Evolutionary conservation across 2,888 invertebrate species (phyloP), one percentile per base, ranked within the genome.

Genomic region (Nemotelus nigrinus): DNA sequence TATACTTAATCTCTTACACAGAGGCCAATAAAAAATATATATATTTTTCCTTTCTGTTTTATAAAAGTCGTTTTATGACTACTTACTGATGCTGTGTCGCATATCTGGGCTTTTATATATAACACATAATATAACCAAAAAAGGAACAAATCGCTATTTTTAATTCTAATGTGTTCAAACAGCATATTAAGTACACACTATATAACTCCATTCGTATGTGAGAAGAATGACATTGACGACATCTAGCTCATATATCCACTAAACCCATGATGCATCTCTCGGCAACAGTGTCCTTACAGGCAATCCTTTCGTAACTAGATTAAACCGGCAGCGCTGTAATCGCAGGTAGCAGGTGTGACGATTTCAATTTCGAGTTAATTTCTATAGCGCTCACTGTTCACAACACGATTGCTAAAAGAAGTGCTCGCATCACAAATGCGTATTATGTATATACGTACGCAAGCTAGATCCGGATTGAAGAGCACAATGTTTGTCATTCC

Each of bases 301-400:
- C 53, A 41, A 55, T 55, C 53, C 43, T 25, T 5, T 41, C 10
- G 43, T 43, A 43, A 2, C 53, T 25, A 2, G 41, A 4, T 10
- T 4, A 48, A 50, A n/a, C 25, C 45, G 43, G 39, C 25, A 55
- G 41, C 47, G 70, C 43, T 25, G 67, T 67, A 70, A 10, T 70
- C 70, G 43, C 41, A 57, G 45, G 47, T 48, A 63, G 74, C 74
- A 74, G 63, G 74, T 74, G 74, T 48, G 74, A 48, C 48, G n/a
- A 60, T 39, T 60, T 74, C 74, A 74, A 74, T 44, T 45, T 44
- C 8, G 53, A 47, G 63, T 60, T 44, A 60, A 74, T 63, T 74
- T 74, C 41, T 63, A 74, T 74, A 60, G 41, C 48, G 63, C 60
- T 60, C 63, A 60, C 25, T 63, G 41, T 41, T 8, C 63, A 63